Evolutionary conservation across 2,113 vertebrate genomes (phyloP), one percentile per base, ranked within the genome.

Genomic region (Upupa epops): DNA sequence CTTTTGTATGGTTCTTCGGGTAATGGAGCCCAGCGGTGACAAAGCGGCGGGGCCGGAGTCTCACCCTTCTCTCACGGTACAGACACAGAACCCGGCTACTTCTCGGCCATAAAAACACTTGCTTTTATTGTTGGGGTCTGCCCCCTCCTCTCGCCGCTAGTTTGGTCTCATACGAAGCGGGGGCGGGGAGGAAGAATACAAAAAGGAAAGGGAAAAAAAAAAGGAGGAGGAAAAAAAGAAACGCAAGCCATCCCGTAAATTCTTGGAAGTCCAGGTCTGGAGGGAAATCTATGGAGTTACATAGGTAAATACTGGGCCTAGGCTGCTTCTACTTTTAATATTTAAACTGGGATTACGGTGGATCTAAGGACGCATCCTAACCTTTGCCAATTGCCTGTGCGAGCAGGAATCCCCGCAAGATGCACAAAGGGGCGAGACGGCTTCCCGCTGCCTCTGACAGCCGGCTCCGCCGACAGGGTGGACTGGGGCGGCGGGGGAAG

Each of bases 321-420:
- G 88, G 93, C 93, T 91, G 91, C 93, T 96, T 95, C 91, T 95
- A 93, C 92, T 96, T 95, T 96, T 97, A 97, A 95, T 97, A 97
- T 97, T 98, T 97, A 97, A 94, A 92, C 88, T 93, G 66, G 96
- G 96, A 96, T 97, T 97, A 96, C 31, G 29, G 42, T 17, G 90
- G 91, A 95, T 97, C 91, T 51, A 72, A 82, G 90, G 85, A 86
- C 84, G 95, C 75, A 45, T 55, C 70, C 95, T 96, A 97, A 97
- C 97, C 97, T 97, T 97, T 97, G 96, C 94, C 48, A 55, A 90
- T 89, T 95, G 96, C 94, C 56, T 86, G 17, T 17, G 65, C 79
- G 20, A 82, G 94, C 88, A 94, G 95, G 92, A 95, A 61, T 20
- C 86, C n/a, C 84, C 52, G 32, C 70, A 54, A 60, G 37, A 66